Evolutionary conservation across 2,888 invertebrate species (phyloP), one percentile per base, ranked within the genome.

Genomic region (Leptopilina myrica): DNA sequence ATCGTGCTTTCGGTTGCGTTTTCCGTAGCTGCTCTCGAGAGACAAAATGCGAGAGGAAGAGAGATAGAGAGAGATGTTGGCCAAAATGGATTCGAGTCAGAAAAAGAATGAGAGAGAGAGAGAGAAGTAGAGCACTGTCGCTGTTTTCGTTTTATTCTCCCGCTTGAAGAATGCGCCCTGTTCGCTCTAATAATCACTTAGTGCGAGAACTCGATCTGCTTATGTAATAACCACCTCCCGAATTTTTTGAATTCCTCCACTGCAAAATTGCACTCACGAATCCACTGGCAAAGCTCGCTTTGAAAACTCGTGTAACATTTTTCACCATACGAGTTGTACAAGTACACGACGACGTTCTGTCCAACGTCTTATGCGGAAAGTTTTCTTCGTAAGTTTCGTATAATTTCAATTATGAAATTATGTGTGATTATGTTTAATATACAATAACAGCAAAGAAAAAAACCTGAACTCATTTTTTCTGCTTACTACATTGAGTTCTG

Each of bases 161-260:
- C 65, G 80, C 76, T 76, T 76, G 82, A 86, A 83, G 85, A 86
- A 86, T 86, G 85, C 79, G 82, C 81, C 78, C 80, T 76, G 84
- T 73, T 84, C 86, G 83, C 87, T 86, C 86, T 89, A 89, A 90
- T 90, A 90, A 90, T 89, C 90, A 87, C 88, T 86, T 86, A 83
- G 86, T 80, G 81, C 85, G 81, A 85, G 81, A 84, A 83, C 84
- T 85, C 86, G 86, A 82, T 82, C 85, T 84, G 86, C 88, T 91
- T 91, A 90, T 85, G 90, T 89, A 91, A 91, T 88, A 85, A 85
- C 85, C 79, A 81, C 82, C 87, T 85, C 84, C 81, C 83, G 86
- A 84, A 89, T 88, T 89, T 89, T 90, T 89, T 82, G 83, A 78
- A 87, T 88, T 88, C 88, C 86, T 85, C 59, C 49, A 78, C 81